Evolutionary conservation across 92 coral and sea anemone genomes (phyloP), one percentile per base, ranked within the genome.

Genomic region (Phymanthus crucifer): DNA sequence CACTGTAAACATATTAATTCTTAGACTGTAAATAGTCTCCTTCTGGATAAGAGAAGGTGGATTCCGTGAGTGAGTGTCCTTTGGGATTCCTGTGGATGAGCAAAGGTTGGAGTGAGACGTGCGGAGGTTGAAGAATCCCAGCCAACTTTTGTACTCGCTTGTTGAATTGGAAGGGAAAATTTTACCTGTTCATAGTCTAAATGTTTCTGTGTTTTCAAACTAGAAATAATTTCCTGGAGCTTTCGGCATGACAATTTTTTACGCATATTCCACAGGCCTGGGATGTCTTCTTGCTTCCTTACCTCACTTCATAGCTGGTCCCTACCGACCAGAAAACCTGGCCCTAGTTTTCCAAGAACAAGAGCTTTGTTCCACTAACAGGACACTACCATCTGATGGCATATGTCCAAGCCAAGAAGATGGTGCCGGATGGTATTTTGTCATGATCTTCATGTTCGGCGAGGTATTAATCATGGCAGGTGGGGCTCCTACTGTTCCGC

Each of bases 391-490:
- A 47, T 84, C 61, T 27, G 72, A 26, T 76, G 73, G 78, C 52
- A 75, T 31, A 2, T 68, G 50, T 45, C 83, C 66, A 31, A 48
- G n/a, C 80, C 91, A 34, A 65, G 40, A 17, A 75, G 45, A 85
- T 78, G 91, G 89, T 47, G 29, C 81, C 26, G 90, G 84, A 16
- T 87, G 91, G 97, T 89, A 83, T 36, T 89, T 83, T 71, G 40
- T 89, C 74, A 32, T 89, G 65, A 81, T 92, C 37, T 92, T 91
- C 80, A 35, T 83, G 74, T 29, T 85, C 9, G 90, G 90, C 3
- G 93, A 91, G 61, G 80, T 89, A 33, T 35, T 92, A 61, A 88
- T 91, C 34, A 89, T 90, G 61, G 89, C 89, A n/a, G 97, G 97
- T 2, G 86, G 91, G 34, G 86, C 94, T 24, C 92, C 94, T 7